Percentiles rank a stretch among this genome's conserved stretches.
phyloP scores from a whole-genome alignment of 2,888 invertebrate species.

The Nebria salina region DNA sequence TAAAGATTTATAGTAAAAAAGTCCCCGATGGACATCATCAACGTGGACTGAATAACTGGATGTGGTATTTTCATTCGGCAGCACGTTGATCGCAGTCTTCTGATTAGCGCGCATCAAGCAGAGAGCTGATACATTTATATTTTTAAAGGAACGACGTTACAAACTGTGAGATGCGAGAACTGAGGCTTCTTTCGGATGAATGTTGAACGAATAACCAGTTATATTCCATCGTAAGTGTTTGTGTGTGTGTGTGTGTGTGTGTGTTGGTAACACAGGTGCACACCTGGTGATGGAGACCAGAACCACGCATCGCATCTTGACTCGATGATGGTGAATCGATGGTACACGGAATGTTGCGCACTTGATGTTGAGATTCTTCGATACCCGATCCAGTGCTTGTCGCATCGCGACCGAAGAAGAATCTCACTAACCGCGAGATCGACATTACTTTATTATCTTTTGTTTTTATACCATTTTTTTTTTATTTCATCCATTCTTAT shows the following conservation, averaged over 20 bases:
- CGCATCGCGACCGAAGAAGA: background rate
- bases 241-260: background rate
- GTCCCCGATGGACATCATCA: conserved; percentile 19
- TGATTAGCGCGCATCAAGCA: background rate
- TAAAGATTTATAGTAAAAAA: conserved; percentile 19
- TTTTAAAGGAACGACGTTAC: background rate
- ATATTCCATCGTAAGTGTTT: background rate
- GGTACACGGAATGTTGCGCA: background rate
- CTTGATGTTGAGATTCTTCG: background rate
- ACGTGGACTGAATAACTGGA: conserved; percentile 23
- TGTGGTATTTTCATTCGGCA: conserved; percentile 15
- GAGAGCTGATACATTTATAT: no score
- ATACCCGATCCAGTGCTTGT: background rate
- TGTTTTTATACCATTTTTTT: background rate
- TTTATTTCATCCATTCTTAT: no score
- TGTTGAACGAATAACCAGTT: background rate
- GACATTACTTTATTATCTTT: background rate
- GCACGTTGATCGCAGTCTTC: conserved; percentile 2
- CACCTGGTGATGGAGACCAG: background rate
- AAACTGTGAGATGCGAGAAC: background rate
- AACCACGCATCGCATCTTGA: background rate
- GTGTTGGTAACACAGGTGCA: background rate
- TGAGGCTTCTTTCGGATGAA: background rate
- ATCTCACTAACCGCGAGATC: background rate
- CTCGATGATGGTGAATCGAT: background rate